These are phyloP conservation scores for Gambelia wislizenii DNA, from an alignment of 2,797 vertebrate species.

Conservation along the genomic window DNA sequence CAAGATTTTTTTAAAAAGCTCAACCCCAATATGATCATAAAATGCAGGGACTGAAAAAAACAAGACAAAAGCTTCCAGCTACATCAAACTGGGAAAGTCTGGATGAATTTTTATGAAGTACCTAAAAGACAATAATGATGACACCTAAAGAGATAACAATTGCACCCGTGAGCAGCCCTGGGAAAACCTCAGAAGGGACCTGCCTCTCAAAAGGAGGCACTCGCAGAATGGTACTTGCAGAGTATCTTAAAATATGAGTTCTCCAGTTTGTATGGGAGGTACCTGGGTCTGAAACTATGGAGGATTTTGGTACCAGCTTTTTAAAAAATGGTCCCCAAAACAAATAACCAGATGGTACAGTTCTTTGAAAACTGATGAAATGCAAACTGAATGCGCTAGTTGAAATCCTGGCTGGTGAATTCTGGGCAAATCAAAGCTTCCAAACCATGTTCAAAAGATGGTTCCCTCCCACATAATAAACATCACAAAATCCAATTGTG, in stretches of 20 bases:
- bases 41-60: background rate
- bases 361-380: background rate
- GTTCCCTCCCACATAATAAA: background rate
- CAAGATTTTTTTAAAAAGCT: too few species aligned
- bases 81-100: background rate
- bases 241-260: background rate
- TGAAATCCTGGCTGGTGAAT: background rate
- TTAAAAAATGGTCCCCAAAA: background rate
- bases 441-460: background rate
- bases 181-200: background rate
- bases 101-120: background rate
- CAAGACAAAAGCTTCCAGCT: background rate
- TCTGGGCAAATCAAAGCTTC: background rate
- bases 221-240: background rate
- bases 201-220: background rate
- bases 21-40: background rate
- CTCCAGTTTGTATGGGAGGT: background rate
- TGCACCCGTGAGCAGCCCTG: background rate
- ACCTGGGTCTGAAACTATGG: too few species aligned
- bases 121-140: background rate
- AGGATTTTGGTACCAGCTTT: background rate
- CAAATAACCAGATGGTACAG: background rate
- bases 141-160: background rate
- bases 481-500: background rate
- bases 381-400: background rate